Evolutionary conservation across 2,888 invertebrate species (phyloP), one percentile per base, ranked within the genome.

Genomic region (Heteromyza rotundicornis): DNA sequence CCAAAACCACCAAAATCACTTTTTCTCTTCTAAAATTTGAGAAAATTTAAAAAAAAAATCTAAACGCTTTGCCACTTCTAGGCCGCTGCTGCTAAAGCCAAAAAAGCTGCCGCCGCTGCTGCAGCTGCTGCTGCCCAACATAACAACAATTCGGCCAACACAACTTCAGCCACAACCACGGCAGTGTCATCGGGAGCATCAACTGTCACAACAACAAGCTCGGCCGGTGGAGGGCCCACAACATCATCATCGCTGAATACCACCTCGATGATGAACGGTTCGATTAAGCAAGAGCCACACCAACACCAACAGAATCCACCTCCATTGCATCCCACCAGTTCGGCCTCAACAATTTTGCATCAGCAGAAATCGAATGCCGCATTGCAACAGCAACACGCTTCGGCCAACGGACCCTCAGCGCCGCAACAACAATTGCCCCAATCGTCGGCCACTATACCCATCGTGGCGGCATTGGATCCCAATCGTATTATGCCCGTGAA

Each of bases 401-500:
- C 64, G 59, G 58, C 65, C 35, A 60, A 44, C 55, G 62, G 44
- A 8, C 10, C 50, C 16, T 14, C 17, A 17, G 23, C 19, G 63
- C 68, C 12, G 59, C 64, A 62, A 60, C 64, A 63, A 17, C 64
- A 61, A 51, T 62, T 59, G 24, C 66, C 65, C 57, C 69, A 68
- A 57, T 68, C 73, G 64, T 70, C 73, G 40, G 76, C 72, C 47
- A 70, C 80, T 53, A 80, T 81, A 70, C 80, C 84, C 55, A 81
- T 84, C 57, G 80, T 84, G 24, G 82, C 85, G 32, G 82, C 85
- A 35, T 72, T 86, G 60, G 86, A 86, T 68, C 83, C 86, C 60
- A 84, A 83, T 68, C 85, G 86, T 74, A 84, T 86, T 78, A 87
- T 87, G 76, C 87, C 87, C 63, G 87, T 87, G 47, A 87, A 87